A percentile compares a stretch with the other conserved stretches of the same genome.
Evolutionary conservation across 2,113 vertebrate species (phyloP).

Genomic region (Nyctibius bracteatus): DNA sequence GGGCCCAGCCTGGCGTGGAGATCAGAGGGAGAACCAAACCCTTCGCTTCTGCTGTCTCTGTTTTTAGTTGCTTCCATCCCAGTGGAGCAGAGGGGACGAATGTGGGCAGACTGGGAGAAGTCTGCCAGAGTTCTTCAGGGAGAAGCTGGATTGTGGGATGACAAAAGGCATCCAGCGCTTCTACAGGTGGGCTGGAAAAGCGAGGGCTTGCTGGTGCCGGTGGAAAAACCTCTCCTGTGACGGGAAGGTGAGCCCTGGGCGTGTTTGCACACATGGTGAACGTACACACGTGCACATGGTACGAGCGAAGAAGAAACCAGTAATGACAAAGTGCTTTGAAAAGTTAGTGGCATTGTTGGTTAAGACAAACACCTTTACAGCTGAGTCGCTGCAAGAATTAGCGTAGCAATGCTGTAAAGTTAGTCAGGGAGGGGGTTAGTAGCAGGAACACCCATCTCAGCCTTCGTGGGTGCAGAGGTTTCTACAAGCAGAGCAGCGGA

Average conservation of each 20-base stretch:
- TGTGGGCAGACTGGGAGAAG: accelerated
- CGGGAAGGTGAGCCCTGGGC: not conserved
- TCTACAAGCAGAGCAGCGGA: not conserved
- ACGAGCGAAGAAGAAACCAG: not conserved
- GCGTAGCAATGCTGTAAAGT: accelerated
- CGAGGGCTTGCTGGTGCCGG: not conserved
- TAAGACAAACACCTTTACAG: not conserved
- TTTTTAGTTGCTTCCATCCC: not conserved
- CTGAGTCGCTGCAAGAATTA: not conserved
- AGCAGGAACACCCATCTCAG: not conserved
- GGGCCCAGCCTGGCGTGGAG: not conserved
- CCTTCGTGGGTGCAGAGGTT: not conserved
- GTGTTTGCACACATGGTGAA: not conserved
- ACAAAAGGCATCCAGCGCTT: not conserved
- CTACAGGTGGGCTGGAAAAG: not conserved
- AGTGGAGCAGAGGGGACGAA: not conserved
- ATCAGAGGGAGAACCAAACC: not conserved
- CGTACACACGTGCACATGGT: accelerated
- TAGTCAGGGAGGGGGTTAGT: not conserved
- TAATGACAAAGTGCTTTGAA: not conserved
- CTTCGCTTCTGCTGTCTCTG: not conserved
- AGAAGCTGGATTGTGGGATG: not conserved
- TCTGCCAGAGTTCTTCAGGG: no score
- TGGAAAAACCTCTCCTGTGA: not conserved
- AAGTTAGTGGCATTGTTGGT: not conserved